These are phyloP conservation scores for Chymomyza amoena DNA, from an alignment of 2,888 invertebrate genomes.

Conservation along the genomic window DNA sequence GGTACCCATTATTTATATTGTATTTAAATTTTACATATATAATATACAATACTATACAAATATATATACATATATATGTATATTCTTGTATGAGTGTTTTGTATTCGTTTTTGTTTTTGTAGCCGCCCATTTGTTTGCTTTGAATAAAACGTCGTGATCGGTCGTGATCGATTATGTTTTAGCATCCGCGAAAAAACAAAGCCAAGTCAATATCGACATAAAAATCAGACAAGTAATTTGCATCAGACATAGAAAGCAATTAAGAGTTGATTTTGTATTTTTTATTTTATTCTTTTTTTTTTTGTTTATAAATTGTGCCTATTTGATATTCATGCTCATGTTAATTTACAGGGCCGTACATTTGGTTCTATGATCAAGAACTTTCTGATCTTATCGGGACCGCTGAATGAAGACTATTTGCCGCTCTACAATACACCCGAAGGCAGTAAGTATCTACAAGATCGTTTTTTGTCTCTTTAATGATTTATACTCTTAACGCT, in stretches of 20 bases:
- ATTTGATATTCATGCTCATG: slow-evolving; percentile 14
- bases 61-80: not conserved
- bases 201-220: not conserved
- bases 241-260: not conserved
- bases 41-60: not conserved
- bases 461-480: not conserved
- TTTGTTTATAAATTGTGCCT: not conserved
- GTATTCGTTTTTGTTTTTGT: slow-evolving; percentile 37
- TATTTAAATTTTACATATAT: not conserved
- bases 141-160: slow-evolving; percentile 39
- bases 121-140: slow-evolving; percentile 39
- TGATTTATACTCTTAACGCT: not conserved
- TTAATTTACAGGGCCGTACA: slow-evolving; percentile 85
- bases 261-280: not conserved
- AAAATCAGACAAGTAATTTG: not conserved
- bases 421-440: slow-evolving; percentile 85
- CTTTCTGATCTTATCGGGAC: slow-evolving; percentile 82
- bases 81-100: not conserved
- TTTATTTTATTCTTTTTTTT: not conserved
- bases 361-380: slow-evolving; percentile 87
- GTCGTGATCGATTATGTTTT: slow-evolving; percentile 62
- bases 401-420: slow-evolving; percentile 84
- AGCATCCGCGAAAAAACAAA: not conserved
- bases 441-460: slow-evolving; percentile 80
- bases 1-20: slow-evolving; percentile 2